Percentiles rank a stretch among this genome's conserved stretches.
Conservation (phyloP, 2,888 invertebrate genomes). For the Serripes groenlandicus region DNA sequence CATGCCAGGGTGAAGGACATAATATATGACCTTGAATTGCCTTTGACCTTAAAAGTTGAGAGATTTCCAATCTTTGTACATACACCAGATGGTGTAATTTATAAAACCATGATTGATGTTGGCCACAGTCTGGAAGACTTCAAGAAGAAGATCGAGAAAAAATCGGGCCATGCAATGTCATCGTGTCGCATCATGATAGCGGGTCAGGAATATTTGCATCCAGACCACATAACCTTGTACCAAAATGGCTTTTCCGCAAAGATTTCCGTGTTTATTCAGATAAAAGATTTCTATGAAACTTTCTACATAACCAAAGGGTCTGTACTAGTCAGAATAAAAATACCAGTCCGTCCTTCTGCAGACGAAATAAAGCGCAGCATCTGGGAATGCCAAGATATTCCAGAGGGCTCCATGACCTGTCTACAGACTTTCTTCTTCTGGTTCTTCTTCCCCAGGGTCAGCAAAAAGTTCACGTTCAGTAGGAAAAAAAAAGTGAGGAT, state of each 20-base stretch:
- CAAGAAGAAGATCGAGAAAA: constrained; percentile 76
- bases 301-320: constrained; percentile 75
- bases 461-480: constrained; percentile 42
- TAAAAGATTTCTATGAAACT: constrained; percentile 61
- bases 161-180: constrained; percentile 75
- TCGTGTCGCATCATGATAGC: constrained; percentile 72
- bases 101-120: constrained; percentile 76
- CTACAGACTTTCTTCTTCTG: constrained; percentile 79
- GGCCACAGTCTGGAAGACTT: constrained; percentile 72
- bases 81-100: constrained; percentile 76
- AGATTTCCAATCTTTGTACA: constrained; percentile 79
- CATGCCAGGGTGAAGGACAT: constrained; percentile 70
- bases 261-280: constrained; percentile 75
- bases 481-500: constrained; percentile 47
- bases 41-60: constrained; percentile 75
- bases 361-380: constrained; percentile 74
- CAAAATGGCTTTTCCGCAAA: constrained; percentile 74
- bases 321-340: constrained; percentile 72
- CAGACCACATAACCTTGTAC: constrained; percentile 70
- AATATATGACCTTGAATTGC: constrained; percentile 70
- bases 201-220: constrained; percentile 72
- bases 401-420: constrained; percentile 77
- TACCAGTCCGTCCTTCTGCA: constrained; percentile 69
- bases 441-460: constrained; percentile 72
- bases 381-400: constrained; percentile 74